Evolutionary conservation across 2,113 vertebrate species (phyloP), one percentile per base, ranked within the genome.

Genomic region (Oreochromis aureus): DNA sequence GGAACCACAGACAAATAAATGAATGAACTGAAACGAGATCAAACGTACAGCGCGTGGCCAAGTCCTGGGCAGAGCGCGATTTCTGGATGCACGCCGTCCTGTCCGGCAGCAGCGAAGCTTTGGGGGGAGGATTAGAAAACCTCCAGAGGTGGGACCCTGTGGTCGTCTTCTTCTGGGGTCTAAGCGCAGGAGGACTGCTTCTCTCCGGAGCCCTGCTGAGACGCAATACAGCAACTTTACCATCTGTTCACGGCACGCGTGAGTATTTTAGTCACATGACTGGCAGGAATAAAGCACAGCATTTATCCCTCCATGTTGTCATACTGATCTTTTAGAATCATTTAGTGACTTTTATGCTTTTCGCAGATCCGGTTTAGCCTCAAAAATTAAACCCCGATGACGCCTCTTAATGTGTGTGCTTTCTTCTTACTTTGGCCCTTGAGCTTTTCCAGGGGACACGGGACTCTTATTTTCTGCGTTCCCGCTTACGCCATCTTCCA

Each of bases 21-120:
- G 5, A 7, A 0, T 7, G 1, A 61, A 48, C 0, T 27, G 13
- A 80, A 55, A 18, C 4, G 41, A 24, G 13, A 41, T 41, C 10
- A 46, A 82, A 87, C 97, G 93, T 94, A 99, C 98, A 92, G 85
- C 97, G 96, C 5, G 95, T 94, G 48, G 93, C 55, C 9, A 99
- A 96, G 92, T 97, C 97, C 6, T 98, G 97, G 61, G 96, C 96
- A 0, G 98, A 98, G 46, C 94, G 96, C 0, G 97, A 97, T 92
- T 98, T 98, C 58, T 97, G 96, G 87, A 98, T 95, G 89, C 61
- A 84, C 5, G 84, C 24, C 1, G 89, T 56, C 46, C 30, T 63
- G 91, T 96, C 88, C 89, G 88, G 19, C 90, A 82, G 86, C 73
- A 22, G 27, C 2, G 44, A 83, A 27, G 87, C 80, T 93, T 84